Conservation (phyloP, 2,888 invertebrate genomes). For the Furcula furcula region DNA sequence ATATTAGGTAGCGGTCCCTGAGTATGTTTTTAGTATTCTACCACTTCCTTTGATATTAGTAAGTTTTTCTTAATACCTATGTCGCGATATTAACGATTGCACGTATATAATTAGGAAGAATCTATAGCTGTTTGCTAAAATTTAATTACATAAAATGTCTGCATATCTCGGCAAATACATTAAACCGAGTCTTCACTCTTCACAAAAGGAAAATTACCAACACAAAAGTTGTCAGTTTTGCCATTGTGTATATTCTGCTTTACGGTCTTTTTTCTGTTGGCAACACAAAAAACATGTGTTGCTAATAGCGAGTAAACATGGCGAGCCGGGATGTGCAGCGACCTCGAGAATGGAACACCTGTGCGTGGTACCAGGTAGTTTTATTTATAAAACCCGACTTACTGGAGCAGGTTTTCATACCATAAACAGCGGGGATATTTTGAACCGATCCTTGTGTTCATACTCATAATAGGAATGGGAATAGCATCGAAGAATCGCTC, state of each 20-base stretch:
- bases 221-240: too few relatives aligned
- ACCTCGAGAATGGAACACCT: slow-evolving; percentile 44
- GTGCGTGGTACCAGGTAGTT: slow-evolving; percentile 39
- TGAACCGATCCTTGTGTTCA: slow-evolving; percentile 14
- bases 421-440: slow-evolving; percentile 24
- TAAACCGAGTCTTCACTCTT: too few relatives aligned
- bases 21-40: too few relatives aligned
- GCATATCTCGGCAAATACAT: neutral
- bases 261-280: neutral
- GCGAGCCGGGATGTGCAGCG: slow-evolving; percentile 32
- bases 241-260: too few relatives aligned
- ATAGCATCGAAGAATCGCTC: too few relatives aligned
- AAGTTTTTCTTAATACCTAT: too few relatives aligned
- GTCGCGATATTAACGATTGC: too few relatives aligned
- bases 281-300: slow-evolving; percentile 23
- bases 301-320: slow-evolving; percentile 16
- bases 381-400: slow-evolving; percentile 42
- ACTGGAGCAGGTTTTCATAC: slow-evolving; percentile 35
- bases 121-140: too few relatives aligned
- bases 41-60: too few relatives aligned
- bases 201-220: too few relatives aligned
- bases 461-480: slow-evolving; percentile 17
- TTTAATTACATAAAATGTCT: neutral
- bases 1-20: too few relatives aligned
- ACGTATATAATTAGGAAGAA: too few relatives aligned